Percentiles rank a stretch among this genome's conserved stretches.
Evolutionary conservation across 2,113 vertebrate genomes (phyloP).

Genomic region (Poeciliopsis occidentalis): DNA sequence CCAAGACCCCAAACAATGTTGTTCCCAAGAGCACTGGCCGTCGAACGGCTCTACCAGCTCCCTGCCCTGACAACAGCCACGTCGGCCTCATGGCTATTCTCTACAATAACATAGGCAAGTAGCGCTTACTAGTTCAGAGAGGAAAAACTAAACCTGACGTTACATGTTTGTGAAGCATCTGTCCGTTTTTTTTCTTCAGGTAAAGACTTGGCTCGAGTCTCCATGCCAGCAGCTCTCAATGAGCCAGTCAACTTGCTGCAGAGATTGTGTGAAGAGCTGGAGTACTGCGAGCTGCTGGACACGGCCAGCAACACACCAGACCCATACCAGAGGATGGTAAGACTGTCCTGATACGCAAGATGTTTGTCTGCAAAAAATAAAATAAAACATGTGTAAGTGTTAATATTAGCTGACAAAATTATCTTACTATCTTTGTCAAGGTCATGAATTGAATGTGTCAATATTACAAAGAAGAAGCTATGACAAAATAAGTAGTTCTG

Average conservation of each 20-base stretch:
- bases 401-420: too few species aligned
- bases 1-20: conserved; percentile 41
- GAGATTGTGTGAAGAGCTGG: conserved; percentile 91
- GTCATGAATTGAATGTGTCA: too few species aligned
- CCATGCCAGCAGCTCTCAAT: conserved; percentile 90
- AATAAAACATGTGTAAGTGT: not conserved
- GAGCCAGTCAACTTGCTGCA: conserved; percentile 90
- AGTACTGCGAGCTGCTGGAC: conserved; percentile 89
- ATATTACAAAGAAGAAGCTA: too few species aligned
- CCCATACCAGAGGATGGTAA: conserved; percentile 91
- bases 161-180: not conserved
- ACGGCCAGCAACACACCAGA: conserved; percentile 81
- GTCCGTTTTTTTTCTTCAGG: conserved; percentile 52
- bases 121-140: too few species aligned
- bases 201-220: conserved; percentile 92
- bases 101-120: conserved; percentile 88
- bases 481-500: too few species aligned
- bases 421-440: too few species aligned
- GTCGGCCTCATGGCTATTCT: conserved; percentile 90
- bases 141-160: not conserved
- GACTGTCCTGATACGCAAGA: not conserved
- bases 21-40: conserved; percentile 65
- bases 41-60: conserved; percentile 80
- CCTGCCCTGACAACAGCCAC: conserved; percentile 83
- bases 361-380: not conserved